Evolutionary conservation across 2,113 vertebrate species (phyloP).

Genomic region (Mus musculus): GRCm39 chr9:28689501-28690000

Average conservation of each 20-base stretch:
- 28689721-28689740: not conserved
- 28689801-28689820: not conserved
- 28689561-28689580: not conserved
- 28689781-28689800: not conserved
- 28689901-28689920: constrained; percentile 6
- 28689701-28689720: not conserved
- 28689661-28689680: not conserved
- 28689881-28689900: not conserved
- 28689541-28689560: not conserved
- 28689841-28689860: not conserved
- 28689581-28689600: not conserved
- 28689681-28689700: not conserved
- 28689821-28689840: not conserved
- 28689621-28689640: not conserved
- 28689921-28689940: not conserved
- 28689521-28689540: not conserved
- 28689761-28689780: too few relatives aligned
- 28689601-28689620: not conserved
- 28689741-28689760: not conserved
- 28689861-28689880: not conserved
- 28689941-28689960: constrained; percentile 10
- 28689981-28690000: constrained; percentile 25
- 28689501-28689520: not conserved
- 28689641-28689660: not conserved
- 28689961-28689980: not conserved